A percentile compares a stretch with the other conserved stretches of the same genome.
These are phyloP conservation scores for Papilio glaucus DNA, from an alignment of 1,140 invertebrate genomes.

Conservation along the genomic window DNA sequence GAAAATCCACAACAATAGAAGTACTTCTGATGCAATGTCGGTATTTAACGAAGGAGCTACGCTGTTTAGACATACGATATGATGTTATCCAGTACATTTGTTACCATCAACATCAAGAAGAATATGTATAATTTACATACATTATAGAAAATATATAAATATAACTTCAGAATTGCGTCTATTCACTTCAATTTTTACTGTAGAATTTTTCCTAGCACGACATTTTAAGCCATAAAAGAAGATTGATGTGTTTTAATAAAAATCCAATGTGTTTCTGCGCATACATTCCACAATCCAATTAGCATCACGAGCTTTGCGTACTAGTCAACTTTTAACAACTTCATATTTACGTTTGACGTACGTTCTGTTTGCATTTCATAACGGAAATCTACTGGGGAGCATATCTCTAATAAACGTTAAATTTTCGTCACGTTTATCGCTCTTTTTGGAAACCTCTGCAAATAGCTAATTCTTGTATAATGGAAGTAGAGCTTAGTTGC, in stretches of 20 bases:
- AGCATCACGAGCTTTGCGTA: neutral
- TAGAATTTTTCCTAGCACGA: neutral
- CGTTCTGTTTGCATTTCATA: neutral
- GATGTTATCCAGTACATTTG: no score
- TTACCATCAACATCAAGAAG: no score
- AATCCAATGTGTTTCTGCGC: neutral
- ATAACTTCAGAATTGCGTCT: neutral
- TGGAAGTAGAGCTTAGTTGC: no score
- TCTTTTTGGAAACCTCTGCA: no score
- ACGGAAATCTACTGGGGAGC: neutral
- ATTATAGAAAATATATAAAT: neutral
- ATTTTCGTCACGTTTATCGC: no score
- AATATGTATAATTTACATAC: no score
- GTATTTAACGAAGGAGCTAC: no score
- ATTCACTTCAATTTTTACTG: neutral
- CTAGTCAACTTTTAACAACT: slow-evolving; percentile 15
- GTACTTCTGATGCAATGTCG: no score
- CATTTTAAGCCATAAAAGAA: neutral
- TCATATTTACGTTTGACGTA: neutral
- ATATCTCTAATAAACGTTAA: no score
- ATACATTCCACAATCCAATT: slow-evolving; percentile 11
- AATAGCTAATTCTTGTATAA: no score
- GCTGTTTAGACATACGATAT: no score
- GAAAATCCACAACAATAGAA: neutral
- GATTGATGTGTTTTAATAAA: slow-evolving; percentile 22